A percentile compares a stretch with the other conserved stretches of the same genome.
phyloP scores from a whole-genome alignment of 2,113 vertebrate genomes.

The Phocoena phocoena region DNA sequence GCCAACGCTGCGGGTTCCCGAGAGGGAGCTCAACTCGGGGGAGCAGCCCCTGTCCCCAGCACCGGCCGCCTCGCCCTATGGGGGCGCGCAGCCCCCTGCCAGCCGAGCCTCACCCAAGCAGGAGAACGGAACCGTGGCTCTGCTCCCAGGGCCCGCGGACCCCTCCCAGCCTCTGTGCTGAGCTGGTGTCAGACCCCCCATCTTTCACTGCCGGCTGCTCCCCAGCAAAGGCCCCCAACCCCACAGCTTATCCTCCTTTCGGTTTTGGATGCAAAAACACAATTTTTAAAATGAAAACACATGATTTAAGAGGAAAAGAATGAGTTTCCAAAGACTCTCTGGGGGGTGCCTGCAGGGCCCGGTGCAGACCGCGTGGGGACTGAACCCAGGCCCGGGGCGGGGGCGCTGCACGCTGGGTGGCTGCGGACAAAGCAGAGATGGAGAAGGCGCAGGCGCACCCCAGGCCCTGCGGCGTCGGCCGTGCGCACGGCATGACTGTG shows the following conservation, averaged over 20 bases:
- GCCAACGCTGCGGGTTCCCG: slow-evolving; percentile 84
- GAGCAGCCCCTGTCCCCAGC: slow-evolving; percentile 89
- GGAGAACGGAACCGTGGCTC: slow-evolving; percentile 88
- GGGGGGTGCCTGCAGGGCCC: background rate
- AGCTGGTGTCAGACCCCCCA: background rate
- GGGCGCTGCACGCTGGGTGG: slow-evolving; percentile 71
- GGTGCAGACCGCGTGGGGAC: background rate
- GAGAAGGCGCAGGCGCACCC: background rate
- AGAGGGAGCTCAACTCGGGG: slow-evolving; percentile 82
- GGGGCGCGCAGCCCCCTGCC: slow-evolving; percentile 77
- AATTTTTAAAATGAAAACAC: background rate
- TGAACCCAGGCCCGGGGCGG: fast-evolving
- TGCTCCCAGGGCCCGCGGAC: slow-evolving; percentile 82
- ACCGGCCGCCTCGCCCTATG: slow-evolving; percentile 89
- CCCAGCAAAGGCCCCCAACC: background rate
- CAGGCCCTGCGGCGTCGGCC: background rate
- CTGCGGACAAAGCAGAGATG: slow-evolving; percentile 91
- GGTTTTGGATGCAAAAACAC: slow-evolving; percentile 17
- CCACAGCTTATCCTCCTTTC: background rate
- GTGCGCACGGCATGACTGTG: background rate
- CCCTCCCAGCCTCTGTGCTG: slow-evolving; percentile 83
- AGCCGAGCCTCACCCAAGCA: slow-evolving; percentile 91
- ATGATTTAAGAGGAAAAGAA: slow-evolving; percentile 48
- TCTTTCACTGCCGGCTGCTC: background rate
- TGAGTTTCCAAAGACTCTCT: slow-evolving; percentile 71